Percentiles rank a stretch among this genome's conserved stretches.
Conservation (phyloP, 2,113 vertebrate genomes). For the Zosterops lateralis region DNA sequence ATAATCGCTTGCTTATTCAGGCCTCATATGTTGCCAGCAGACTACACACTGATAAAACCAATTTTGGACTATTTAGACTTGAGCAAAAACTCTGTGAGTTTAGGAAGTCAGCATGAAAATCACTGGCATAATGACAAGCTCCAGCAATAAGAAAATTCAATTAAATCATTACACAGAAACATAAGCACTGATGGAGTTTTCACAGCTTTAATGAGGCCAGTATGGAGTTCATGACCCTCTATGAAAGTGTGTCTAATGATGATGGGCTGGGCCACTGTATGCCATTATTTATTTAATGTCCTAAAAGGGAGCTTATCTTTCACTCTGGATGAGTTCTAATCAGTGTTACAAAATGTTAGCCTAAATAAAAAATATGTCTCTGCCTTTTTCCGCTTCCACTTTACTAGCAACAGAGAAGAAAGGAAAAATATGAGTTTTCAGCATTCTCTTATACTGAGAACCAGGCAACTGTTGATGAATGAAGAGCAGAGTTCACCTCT, state of each 20-base stretch:
- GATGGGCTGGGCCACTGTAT: not conserved
- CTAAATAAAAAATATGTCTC: not conserved
- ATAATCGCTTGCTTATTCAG: not conserved
- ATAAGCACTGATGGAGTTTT: slow-evolving; percentile 45
- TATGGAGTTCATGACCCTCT: not conserved
- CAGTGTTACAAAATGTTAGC: not conserved
- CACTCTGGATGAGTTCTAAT: not conserved
- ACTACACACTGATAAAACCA: slow-evolving; percentile 18
- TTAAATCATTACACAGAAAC: slow-evolving; percentile 54
- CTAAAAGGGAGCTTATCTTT: not conserved
- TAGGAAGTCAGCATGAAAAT: slow-evolving; percentile 22
- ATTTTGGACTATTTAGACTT: slow-evolving; percentile 29
- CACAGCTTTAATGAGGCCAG: slow-evolving; percentile 41
- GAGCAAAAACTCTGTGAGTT: slow-evolving; percentile 9
- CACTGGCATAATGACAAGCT: slow-evolving; percentile 19
- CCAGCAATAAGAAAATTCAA: slow-evolving; percentile 37
- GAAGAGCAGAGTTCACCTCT: not conserved
- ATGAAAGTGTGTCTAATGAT: not conserved
- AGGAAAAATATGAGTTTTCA: not conserved
- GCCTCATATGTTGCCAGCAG: not conserved
- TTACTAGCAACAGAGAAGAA: not conserved
- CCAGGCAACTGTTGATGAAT: not conserved
- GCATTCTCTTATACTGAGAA: not conserved
- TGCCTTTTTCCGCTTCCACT: not conserved
- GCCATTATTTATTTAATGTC: slow-evolving; percentile 1